Evolutionary conservation across 2,113 vertebrate species (phyloP).

Genomic region (Origma solitaria): DNA sequence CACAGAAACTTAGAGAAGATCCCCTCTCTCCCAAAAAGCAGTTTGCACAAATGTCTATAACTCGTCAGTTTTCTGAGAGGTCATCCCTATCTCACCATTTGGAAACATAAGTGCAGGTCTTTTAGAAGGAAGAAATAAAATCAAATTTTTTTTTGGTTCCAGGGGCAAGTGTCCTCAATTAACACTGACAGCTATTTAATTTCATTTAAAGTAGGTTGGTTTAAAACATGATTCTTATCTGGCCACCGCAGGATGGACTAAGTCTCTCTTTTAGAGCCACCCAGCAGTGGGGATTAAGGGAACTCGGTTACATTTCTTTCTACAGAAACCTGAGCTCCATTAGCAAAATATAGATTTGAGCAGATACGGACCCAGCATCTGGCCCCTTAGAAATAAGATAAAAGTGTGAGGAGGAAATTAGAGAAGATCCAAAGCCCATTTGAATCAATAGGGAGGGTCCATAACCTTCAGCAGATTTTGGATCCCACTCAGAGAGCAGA

Average conservation of each 20-base stretch:
- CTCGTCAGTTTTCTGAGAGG: neutral
- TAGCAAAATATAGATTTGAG: slow-evolving; percentile 44
- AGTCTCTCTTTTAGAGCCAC: slow-evolving; percentile 27
- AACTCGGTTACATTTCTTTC: slow-evolving; percentile 30
- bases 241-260: neutral
- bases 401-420: slow-evolving; percentile 45
- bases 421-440: slow-evolving; percentile 22
- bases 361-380: slow-evolving; percentile 22
- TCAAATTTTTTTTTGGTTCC: neutral
- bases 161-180: slow-evolving; percentile 37
- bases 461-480: slow-evolving; percentile 40
- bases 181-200: slow-evolving; percentile 36
- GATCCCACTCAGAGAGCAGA: neutral
- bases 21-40: neutral
- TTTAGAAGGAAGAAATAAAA: neutral
- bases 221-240: slow-evolving; percentile 51
- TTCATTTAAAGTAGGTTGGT: slow-evolving; percentile 48
- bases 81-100: neutral
- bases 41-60: neutral
- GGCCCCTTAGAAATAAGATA: slow-evolving; percentile 40
- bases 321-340: slow-evolving; percentile 32
- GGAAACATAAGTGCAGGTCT: neutral
- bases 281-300: slow-evolving; percentile 31
- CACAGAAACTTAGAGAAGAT: neutral
- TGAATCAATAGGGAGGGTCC: slow-evolving; percentile 15